Conservation (phyloP, 2,888 invertebrate species). For the Exephanes ischioxanthus region DNA sequence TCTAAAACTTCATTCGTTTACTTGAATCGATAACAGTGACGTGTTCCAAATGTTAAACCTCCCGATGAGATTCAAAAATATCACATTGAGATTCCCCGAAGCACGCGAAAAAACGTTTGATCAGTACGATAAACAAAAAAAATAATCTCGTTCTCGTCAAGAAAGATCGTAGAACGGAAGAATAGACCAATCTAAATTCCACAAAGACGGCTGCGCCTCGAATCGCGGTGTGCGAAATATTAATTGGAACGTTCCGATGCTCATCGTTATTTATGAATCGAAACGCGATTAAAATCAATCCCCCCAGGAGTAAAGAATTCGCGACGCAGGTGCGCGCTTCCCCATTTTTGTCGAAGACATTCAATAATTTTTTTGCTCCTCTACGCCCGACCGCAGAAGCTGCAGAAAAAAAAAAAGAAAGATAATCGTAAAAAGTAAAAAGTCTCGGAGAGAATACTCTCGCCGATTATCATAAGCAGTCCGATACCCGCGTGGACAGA, state of each 20-base stretch:
- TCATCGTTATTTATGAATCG: conserved; percentile 59
- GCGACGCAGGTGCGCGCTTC: conserved; percentile 49
- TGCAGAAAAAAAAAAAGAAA: conserved; percentile 7
- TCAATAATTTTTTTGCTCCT: not conserved
- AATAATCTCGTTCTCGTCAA: not conserved
- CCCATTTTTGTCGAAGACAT: not conserved
- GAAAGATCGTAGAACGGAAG: not conserved
- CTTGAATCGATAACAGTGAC: not conserved
- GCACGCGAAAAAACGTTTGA: not conserved
- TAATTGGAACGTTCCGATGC: conserved; percentile 37
- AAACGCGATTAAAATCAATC: conserved; percentile 42
- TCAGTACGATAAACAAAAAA: not conserved
- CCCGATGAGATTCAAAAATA: not conserved
- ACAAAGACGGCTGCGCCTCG: not conserved
- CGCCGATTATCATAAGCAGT: conserved; percentile 65
- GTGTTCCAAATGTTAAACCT: not conserved
- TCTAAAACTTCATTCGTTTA: no score
- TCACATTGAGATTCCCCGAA: not conserved
- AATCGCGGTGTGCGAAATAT: conserved; percentile 32
- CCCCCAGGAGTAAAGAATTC: conserved; percentile 14
- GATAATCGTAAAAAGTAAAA: conserved; percentile 23
- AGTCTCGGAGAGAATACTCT: conserved; percentile 20
- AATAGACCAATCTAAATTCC: conserved; percentile 22
- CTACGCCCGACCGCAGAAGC: not conserved
- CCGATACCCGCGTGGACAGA: conserved; percentile 59